Evolutionary conservation across 2,113 vertebrate genomes (phyloP).

Genomic region (Cervus canadensis): DNA sequence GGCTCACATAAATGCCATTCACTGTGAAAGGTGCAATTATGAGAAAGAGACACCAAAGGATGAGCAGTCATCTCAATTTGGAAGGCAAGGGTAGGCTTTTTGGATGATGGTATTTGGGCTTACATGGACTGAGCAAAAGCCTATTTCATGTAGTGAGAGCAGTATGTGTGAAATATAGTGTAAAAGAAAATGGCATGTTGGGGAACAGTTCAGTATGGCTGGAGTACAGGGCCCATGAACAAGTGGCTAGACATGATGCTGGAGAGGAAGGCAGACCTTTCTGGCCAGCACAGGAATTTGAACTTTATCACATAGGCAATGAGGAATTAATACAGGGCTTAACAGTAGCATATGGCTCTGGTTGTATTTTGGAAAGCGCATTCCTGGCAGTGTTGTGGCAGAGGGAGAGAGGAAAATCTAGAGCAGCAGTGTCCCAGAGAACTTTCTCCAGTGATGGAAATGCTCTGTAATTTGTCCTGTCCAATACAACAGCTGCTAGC

Average conservation of each 20-base stretch:
- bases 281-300: background rate
- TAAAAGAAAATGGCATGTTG: background rate
- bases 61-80: background rate
- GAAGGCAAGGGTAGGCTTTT: background rate
- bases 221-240: background rate
- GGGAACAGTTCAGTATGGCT: background rate
- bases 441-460: background rate
- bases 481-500: background rate
- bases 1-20: background rate
- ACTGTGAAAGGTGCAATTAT: background rate
- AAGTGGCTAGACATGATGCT: background rate
- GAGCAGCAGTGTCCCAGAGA: background rate
- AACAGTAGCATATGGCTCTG: background rate
- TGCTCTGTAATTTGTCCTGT: background rate
- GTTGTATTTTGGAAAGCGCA: background rate
- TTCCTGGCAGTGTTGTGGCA: background rate
- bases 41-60: background rate
- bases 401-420: background rate
- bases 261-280: background rate
- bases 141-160: background rate
- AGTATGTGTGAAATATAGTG: background rate
- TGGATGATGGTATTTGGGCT: background rate
- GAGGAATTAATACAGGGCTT: background rate
- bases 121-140: background rate
- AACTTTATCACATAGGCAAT: background rate